Conservation (phyloP, 1,140 invertebrate species). For the Trissolcus basalis region DNA sequence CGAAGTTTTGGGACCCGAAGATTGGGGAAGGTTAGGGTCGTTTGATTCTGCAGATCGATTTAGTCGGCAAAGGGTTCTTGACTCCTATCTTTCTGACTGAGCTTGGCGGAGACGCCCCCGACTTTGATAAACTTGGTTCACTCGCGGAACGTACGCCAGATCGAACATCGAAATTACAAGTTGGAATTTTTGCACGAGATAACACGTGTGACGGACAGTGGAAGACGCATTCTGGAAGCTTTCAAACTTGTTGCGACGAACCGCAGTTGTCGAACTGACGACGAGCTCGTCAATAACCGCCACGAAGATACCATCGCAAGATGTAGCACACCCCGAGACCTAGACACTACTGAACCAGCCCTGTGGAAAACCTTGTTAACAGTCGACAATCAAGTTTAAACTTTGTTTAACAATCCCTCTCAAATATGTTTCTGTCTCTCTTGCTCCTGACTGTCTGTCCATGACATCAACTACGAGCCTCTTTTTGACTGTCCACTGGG, state of each 20-base stretch:
- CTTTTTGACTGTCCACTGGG: no score
- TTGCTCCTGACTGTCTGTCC: slow-evolving; percentile 12
- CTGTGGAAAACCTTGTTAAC: slow-evolving; percentile 76
- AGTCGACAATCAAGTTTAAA: slow-evolving; percentile 77
- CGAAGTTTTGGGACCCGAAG: slow-evolving; percentile 58
- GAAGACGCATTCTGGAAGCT: no score
- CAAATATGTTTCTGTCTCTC: slow-evolving; percentile 55
- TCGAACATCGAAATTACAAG: no score
- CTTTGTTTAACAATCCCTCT: slow-evolving; percentile 75
- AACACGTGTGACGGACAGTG: no score
- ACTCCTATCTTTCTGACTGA: no score
- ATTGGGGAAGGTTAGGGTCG: slow-evolving; percentile 68
- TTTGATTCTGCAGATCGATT: slow-evolving; percentile 61
- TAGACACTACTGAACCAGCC: slow-evolving; percentile 76
- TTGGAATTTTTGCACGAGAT: no score
- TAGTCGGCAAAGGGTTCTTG: slow-evolving; percentile 60
- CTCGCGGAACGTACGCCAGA: no score
- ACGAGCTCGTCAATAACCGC: slow-evolving; percentile 8
- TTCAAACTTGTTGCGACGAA: no score
- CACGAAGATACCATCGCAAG: slow-evolving; percentile 61
- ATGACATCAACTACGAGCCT: no score
- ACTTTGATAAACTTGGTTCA: no score
- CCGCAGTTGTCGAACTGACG: background rate
- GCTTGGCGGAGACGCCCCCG: no score
- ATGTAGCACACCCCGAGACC: slow-evolving; percentile 74